Conservation (phyloP, 2,797 vertebrate genomes). For the Scolopax bukidnonensis region DNA sequence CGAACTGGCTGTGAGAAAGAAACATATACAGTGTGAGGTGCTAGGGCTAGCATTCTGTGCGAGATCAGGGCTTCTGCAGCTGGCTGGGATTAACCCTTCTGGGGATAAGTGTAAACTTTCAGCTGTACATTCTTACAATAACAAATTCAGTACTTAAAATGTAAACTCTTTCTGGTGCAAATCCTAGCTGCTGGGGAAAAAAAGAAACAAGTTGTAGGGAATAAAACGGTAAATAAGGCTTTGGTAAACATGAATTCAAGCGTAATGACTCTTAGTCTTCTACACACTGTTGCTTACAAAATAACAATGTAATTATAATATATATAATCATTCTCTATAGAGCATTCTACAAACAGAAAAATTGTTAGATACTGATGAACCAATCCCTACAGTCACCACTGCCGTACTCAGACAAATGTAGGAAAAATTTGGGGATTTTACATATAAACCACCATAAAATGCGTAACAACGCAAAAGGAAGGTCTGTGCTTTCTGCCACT, state of each 20-base stretch:
- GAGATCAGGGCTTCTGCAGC: constrained; percentile 26
- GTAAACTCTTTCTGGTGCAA: background rate
- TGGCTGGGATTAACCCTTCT: constrained; percentile 44
- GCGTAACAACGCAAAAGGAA: background rate
- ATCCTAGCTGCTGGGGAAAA: background rate
- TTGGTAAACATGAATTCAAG: background rate
- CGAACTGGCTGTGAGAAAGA: background rate
- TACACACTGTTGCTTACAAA: background rate
- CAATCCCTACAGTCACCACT: background rate
- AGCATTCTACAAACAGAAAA: background rate
- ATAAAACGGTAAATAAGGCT: background rate
- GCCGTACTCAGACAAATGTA: background rate
- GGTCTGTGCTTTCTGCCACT: accelerated
- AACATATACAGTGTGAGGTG: background rate
- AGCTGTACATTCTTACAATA: background rate
- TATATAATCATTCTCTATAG: background rate
- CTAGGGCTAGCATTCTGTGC: background rate
- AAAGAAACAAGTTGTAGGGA: background rate
- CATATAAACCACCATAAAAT: background rate
- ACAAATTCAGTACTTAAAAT: background rate
- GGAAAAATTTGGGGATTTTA: background rate
- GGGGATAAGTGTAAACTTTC: background rate
- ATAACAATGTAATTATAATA: background rate
- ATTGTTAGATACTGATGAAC: background rate
- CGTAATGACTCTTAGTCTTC: background rate